These are phyloP conservation scores for Elachura formosa DNA, from an alignment of 2,113 vertebrate genomes.

Conservation along the genomic window DNA sequence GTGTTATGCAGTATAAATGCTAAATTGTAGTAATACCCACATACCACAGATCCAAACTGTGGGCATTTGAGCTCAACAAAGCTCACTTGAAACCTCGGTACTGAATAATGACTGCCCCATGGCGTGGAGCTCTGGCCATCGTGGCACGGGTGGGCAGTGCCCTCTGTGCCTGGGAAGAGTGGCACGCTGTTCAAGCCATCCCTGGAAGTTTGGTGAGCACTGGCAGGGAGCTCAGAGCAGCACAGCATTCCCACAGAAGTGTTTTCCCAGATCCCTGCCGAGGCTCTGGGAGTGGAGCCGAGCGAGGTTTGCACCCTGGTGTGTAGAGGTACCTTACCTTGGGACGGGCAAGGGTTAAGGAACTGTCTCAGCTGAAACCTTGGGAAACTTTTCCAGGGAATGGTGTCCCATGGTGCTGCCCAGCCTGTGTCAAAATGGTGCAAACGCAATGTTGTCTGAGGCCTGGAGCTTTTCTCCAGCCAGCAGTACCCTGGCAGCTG, in stretches of 20 bases:
- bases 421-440: background rate
- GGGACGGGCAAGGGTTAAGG: background rate
- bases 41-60: background rate
- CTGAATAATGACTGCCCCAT: background rate
- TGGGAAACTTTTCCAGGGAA: background rate
- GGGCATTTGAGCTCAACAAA: background rate
- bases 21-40: background rate
- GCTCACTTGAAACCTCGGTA: background rate
- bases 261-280: background rate
- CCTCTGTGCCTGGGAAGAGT: rapidly evolving
- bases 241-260: background rate
- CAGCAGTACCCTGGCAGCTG: background rate
- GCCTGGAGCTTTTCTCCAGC: background rate
- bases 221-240: background rate
- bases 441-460: background rate
- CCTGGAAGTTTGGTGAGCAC: background rate
- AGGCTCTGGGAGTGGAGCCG: rapidly evolving
- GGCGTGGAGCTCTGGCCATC: background rate
- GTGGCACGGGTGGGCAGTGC: background rate
- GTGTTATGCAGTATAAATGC: background rate
- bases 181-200: background rate
- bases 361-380: background rate
- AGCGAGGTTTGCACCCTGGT: background rate
- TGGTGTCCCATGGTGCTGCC: background rate
- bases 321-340: background rate